Conservation (phyloP, 2,113 vertebrate genomes). For the Nannobrachium achirus region DNA sequence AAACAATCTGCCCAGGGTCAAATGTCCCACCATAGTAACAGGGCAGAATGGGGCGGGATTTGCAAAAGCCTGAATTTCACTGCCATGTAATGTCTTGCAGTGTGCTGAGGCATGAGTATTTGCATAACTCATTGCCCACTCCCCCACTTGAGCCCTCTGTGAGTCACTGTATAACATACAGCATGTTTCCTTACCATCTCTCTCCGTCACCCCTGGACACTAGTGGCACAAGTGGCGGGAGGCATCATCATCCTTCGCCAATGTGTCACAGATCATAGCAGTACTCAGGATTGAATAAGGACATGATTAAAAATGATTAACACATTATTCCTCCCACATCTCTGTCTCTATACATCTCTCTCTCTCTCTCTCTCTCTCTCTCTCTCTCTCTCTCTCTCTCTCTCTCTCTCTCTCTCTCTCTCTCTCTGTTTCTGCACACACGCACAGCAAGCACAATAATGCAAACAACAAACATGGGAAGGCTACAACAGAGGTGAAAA, state of each 20-base stretch:
- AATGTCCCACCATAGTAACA: no score
- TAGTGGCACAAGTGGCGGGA: slow-evolving; percentile 19
- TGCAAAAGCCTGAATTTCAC: no score
- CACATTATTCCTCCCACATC: slow-evolving; percentile 13
- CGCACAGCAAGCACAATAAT: no score
- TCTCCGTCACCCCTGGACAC: slow-evolving; percentile 36
- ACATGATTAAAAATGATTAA: slow-evolving; percentile 6
- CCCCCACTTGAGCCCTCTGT: slow-evolving; percentile 19
- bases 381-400: background rate
- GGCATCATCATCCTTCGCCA: slow-evolving; percentile 53
- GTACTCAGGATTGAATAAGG: slow-evolving; percentile 44
- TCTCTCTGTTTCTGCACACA: no score
- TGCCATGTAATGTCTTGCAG: background rate
- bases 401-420: background rate
- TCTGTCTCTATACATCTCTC: background rate
- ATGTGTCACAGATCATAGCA: slow-evolving; percentile 45
- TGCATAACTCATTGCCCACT: slow-evolving; percentile 33
- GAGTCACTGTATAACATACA: slow-evolving; percentile 31
- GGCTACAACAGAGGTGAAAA: no score
- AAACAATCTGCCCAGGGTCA: no score
- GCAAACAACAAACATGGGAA: no score
- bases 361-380: background rate
- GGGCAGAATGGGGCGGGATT: no score
- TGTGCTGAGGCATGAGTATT: slow-evolving; percentile 26
- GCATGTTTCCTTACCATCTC: slow-evolving; percentile 19